Evolutionary conservation across 2,888 invertebrate genomes (phyloP).

Genomic region (Limnephilus marmoratus): DNA sequence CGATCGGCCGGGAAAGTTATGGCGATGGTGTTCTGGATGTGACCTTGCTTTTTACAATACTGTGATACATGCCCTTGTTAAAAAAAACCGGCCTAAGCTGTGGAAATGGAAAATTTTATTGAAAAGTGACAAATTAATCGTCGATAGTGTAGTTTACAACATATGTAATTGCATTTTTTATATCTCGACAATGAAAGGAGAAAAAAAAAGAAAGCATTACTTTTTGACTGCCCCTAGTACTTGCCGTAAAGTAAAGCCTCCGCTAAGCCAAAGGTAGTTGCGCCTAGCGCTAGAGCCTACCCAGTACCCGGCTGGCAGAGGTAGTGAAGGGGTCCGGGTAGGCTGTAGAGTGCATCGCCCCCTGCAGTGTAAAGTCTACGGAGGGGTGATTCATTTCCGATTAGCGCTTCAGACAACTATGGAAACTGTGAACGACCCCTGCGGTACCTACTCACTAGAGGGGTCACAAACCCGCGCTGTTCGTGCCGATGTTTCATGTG

Average conservation of each 20-base stretch:
- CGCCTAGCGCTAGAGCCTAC: not conserved
- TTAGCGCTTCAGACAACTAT: constrained; percentile 47
- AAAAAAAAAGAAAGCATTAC: too few relatives aligned
- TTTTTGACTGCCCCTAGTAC: too few relatives aligned
- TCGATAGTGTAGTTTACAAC: too few relatives aligned
- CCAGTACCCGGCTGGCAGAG: not conserved
- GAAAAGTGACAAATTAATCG: too few relatives aligned
- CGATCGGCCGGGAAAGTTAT: too few relatives aligned
- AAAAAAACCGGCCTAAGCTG: too few relatives aligned
- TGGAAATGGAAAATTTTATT: too few relatives aligned
- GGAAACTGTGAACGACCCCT: constrained; percentile 40
- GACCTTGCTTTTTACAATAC: too few relatives aligned
- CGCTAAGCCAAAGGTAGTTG: not conserved
- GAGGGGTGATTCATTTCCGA: constrained; percentile 48
- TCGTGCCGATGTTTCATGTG: not conserved
- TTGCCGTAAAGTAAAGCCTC: not conserved
- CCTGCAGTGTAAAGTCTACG: constrained; percentile 39
- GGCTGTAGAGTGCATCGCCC: constrained; percentile 41
- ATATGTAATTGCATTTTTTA: too few relatives aligned
- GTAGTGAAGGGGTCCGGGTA: not conserved
- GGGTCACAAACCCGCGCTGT: constrained; percentile 6
- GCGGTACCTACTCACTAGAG: not conserved
- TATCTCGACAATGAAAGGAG: too few relatives aligned
- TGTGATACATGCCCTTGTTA: too few relatives aligned
- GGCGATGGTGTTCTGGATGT: too few relatives aligned